Percentiles rank a stretch among this genome's conserved stretches.
These are phyloP conservation scores for Alcedo atthis DNA, from an alignment of 2,797 vertebrate genomes.

Conservation along the genomic window DNA sequence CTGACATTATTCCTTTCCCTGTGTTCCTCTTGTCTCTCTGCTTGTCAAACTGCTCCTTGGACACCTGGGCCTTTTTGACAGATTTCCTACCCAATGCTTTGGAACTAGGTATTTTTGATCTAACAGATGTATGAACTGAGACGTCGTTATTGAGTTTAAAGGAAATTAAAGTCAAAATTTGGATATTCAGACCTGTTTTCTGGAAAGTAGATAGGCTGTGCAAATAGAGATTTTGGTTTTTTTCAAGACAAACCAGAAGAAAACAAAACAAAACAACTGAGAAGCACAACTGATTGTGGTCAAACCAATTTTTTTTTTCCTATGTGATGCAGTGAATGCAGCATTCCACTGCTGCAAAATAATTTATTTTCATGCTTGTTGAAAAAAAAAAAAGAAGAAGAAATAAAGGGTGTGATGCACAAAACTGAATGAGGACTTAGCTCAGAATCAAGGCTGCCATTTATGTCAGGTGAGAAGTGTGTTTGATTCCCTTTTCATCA, in stretches of 20 bases:
- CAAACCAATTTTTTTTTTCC: background rate
- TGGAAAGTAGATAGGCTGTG: background rate
- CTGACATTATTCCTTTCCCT: slow-evolving; percentile 45
- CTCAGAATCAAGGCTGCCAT: background rate
- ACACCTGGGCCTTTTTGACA: slow-evolving; percentile 43
- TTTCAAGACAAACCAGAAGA: background rate
- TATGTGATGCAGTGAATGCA: background rate
- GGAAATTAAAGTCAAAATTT: background rate
- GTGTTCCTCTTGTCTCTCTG: slow-evolving; percentile 26
- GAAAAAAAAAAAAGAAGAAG: background rate
- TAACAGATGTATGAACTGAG: slow-evolving; percentile 19
- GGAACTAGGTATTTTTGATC: slow-evolving; percentile 28
- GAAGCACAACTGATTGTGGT: background rate
- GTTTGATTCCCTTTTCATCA: background rate
- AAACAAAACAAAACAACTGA: background rate
- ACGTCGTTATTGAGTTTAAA: background rate
- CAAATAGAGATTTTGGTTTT: background rate
- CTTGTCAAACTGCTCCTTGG: slow-evolving; percentile 44
- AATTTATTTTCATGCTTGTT: background rate
- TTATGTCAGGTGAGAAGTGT: background rate
- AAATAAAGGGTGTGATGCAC: background rate
- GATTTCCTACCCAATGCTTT: slow-evolving; percentile 22
- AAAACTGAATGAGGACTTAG: background rate
- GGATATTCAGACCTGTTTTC: background rate
- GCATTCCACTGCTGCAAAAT: background rate